A percentile compares a stretch with the other conserved stretches of the same genome.
These are phyloP conservation scores for Lysandra bellargus DNA, from an alignment of 2,888 invertebrate genomes.

Conservation along the genomic window DNA sequence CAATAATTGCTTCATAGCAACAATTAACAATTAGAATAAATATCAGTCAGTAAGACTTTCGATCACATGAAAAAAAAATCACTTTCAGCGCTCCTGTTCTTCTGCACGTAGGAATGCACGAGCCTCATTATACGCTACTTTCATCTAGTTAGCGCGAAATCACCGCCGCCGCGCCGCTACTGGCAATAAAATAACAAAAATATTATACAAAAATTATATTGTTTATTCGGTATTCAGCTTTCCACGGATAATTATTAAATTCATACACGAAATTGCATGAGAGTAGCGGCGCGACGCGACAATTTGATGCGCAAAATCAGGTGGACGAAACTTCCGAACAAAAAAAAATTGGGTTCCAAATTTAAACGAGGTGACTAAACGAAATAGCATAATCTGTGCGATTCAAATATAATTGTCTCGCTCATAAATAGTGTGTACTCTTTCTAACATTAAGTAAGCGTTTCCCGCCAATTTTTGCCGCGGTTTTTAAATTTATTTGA, in stretches of 20 bases:
- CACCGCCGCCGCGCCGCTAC: constrained; percentile 53
- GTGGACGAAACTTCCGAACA: no score
- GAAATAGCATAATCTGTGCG: no score
- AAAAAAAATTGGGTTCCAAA: no score
- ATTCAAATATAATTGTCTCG: no score
- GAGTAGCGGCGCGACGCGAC: constrained; percentile 52
- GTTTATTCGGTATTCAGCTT: constrained; percentile 62
- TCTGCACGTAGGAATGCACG: constrained; percentile 53
- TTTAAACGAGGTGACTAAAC: no score
- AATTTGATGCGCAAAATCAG: constrained; percentile 44
- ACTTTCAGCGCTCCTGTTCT: constrained; percentile 40
- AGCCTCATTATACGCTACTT: constrained; percentile 63
- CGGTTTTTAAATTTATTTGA: no score
- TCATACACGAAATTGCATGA: constrained; percentile 71
- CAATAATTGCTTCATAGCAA: constrained; percentile 6
- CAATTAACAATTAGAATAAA: constrained; percentile 22
- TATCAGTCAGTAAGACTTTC: constrained; percentile 40
- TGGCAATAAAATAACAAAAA: constrained; percentile 56
- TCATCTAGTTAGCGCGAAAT: constrained; percentile 71
- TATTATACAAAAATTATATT: constrained; percentile 64
- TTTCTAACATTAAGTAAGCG: no score
- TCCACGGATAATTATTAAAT: constrained; percentile 75
- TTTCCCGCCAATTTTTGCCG: no score
- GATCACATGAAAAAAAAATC: constrained; percentile 42
- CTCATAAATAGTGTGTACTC: no score